Percentiles rank a stretch among this genome's conserved stretches.
phyloP scores from a whole-genome alignment of 2,888 invertebrate genomes.

The Horisme vitalbata region DNA sequence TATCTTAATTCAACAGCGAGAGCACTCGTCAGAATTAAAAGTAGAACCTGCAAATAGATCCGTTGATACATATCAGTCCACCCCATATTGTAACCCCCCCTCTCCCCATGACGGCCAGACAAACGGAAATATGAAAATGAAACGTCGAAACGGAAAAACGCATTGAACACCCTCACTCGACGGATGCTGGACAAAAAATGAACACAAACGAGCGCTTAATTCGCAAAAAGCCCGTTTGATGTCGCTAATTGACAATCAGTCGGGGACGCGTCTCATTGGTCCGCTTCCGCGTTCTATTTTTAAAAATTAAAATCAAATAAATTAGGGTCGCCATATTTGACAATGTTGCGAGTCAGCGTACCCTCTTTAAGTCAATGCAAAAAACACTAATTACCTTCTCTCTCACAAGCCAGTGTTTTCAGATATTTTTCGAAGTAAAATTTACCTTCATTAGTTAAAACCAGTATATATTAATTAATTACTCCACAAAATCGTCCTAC shows the following conservation, averaged over 20 bases:
- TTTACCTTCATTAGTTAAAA: neutral
- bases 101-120: constrained; percentile 56
- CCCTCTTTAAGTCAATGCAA: constrained; percentile 18
- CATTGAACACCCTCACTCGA: constrained; percentile 67
- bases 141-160: constrained; percentile 78
- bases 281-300: constrained; percentile 74
- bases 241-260: constrained; percentile 83
- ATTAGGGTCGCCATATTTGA: constrained; percentile 67
- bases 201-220: constrained; percentile 79
- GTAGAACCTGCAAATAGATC: constrained; percentile 29
- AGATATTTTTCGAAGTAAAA: no score
- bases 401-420: no score
- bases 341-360: constrained; percentile 29
- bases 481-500: no score
- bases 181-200: constrained; percentile 73
- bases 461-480: no score
- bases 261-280: constrained; percentile 80
- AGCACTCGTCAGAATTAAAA: constrained; percentile 36
- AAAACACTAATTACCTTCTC: constrained; percentile 15
- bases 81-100: constrained; percentile 54
- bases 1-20: constrained; percentile 7
- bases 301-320: constrained; percentile 81
- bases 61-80: constrained; percentile 29
- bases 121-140: constrained; percentile 82
- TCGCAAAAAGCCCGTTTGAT: constrained; percentile 84